Evolutionary conservation across 2,888 invertebrate species (phyloP).

Genomic region (Limulus polyphemus): DNA sequence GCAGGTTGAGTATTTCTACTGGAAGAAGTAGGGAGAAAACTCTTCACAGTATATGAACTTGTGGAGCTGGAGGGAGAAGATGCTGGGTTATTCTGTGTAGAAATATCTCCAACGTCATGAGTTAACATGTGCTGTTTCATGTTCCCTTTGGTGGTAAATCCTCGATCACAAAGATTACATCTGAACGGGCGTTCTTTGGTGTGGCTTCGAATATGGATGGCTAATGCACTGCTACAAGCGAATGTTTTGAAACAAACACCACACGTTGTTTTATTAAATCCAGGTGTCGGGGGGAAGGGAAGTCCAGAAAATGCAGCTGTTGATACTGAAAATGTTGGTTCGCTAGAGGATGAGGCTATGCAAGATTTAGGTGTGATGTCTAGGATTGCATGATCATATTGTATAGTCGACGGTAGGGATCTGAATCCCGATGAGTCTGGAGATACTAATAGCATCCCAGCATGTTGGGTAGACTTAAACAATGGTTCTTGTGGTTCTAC

Average conservation of each 20-base stretch:
- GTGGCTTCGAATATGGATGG: constrained; percentile 87
- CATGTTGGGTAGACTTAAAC: too few species aligned
- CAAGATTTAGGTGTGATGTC: constrained; percentile 23
- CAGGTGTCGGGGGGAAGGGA: constrained; percentile 40
- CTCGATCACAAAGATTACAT: constrained; percentile 80
- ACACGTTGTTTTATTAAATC: constrained; percentile 86
- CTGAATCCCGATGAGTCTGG: background rate
- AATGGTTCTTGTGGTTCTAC: too few species aligned
- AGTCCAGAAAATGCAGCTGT: constrained; percentile 38
- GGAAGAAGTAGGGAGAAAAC: background rate
- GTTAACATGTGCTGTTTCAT: constrained; percentile 98
- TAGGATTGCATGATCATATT: constrained; percentile 29
- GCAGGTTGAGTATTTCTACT: background rate
- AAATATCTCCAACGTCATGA: constrained; percentile 58
- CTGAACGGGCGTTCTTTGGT: constrained; percentile 93
- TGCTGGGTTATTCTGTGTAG: constrained; percentile 23
- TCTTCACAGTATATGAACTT: background rate
- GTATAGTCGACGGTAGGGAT: background rate
- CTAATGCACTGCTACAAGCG: constrained; percentile 88
- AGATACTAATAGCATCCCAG: background rate
- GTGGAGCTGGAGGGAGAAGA: constrained; percentile 9
- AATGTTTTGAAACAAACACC: constrained; percentile 96
- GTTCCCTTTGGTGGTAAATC: constrained; percentile 95
- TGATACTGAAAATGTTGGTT: constrained; percentile 1
- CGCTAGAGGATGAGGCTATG: background rate